Percentiles rank a stretch among this genome's conserved stretches.
Conservation (phyloP, 2,888 invertebrate genomes). For the Lepidonotus clava region DNA sequence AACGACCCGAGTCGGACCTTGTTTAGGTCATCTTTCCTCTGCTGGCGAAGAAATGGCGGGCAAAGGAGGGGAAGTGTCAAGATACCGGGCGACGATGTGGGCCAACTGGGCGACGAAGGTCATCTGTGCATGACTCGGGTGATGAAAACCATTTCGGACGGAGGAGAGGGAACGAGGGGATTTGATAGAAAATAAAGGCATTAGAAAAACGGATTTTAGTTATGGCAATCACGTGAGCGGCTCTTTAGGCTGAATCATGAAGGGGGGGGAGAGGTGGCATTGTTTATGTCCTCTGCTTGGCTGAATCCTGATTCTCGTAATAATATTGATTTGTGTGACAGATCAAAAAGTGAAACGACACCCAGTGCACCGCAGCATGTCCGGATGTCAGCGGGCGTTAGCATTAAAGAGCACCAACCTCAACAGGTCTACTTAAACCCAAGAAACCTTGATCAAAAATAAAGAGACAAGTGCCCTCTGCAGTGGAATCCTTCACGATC, state of each 20-base stretch:
- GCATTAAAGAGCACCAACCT: neutral
- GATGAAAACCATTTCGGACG: neutral
- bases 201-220: too few species aligned
- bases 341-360: too few species aligned
- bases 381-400: too few species aligned
- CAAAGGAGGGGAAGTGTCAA: neutral
- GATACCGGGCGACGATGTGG: constrained; percentile 10
- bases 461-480: neutral
- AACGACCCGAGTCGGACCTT: neutral
- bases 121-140: neutral
- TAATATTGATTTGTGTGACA: neutral
- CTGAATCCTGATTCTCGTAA: neutral
- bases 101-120: neutral
- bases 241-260: too few species aligned
- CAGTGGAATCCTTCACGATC: neutral
- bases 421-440: neutral
- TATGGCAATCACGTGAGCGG: too few species aligned
- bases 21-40: neutral
- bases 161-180: neutral
- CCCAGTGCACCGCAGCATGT: too few species aligned
- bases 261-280: too few species aligned
- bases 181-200: too few species aligned
- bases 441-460: neutral
- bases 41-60: neutral
- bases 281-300: neutral